phyloP scores from a whole-genome alignment of 2,888 invertebrate species.

The Galeruca laticollis region DNA sequence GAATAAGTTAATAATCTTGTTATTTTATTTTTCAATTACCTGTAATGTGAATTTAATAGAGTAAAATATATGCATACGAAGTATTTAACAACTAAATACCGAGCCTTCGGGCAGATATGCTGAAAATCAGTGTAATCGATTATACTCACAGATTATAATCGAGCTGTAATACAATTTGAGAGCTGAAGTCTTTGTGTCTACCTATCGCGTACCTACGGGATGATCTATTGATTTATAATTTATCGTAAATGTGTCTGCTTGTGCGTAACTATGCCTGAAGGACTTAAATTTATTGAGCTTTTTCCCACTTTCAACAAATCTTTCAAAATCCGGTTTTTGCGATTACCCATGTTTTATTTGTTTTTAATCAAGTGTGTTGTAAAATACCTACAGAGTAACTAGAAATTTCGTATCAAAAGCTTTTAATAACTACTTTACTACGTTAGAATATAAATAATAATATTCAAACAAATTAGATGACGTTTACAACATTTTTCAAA shows the following conservation, averaged over 20 bases:
- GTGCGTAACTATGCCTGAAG: slow-evolving; percentile 7
- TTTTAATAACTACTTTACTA: too few species aligned
- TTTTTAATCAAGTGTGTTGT: too few species aligned
- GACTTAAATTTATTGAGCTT: neutral
- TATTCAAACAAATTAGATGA: too few species aligned
- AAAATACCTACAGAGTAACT: too few species aligned
- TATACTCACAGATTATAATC: slow-evolving; percentile 46
- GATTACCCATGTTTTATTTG: neutral
- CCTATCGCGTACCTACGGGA: slow-evolving; percentile 27
- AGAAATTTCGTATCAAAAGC: too few species aligned
- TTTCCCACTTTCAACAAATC: neutral
- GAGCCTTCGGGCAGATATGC: slow-evolving; percentile 44
- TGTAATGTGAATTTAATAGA: slow-evolving; percentile 46
- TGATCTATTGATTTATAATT: slow-evolving; percentile 47
- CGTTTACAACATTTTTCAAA: too few species aligned
- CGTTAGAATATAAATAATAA: too few species aligned
- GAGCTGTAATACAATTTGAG: slow-evolving; percentile 48
- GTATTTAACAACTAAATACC: slow-evolving; percentile 46
- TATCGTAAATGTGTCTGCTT: slow-evolving; percentile 4
- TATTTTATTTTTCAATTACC: slow-evolving; percentile 46
- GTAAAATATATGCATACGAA: slow-evolving; percentile 45
- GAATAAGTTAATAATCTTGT: slow-evolving; percentile 41
- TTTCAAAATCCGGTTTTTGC: slow-evolving; percentile 1
- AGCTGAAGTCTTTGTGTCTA: slow-evolving; percentile 25
- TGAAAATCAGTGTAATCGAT: slow-evolving; percentile 50